Evolutionary conservation across 2,113 vertebrate genomes (phyloP), one percentile per base, ranked within the genome.

Genomic region (Saiga tatarica): DNA sequence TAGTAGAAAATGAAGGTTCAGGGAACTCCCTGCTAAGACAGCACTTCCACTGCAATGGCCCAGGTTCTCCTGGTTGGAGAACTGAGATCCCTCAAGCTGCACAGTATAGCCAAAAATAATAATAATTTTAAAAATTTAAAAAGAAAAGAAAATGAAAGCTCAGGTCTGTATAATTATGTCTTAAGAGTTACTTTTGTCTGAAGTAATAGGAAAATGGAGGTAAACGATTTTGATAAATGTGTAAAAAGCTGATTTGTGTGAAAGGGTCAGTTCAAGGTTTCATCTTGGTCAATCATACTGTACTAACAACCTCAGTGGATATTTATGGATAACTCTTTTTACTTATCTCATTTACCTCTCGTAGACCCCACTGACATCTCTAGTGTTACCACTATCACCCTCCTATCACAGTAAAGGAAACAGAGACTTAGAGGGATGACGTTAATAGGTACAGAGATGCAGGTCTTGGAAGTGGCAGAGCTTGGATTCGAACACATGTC

Each of bases 161-260:
- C 45, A 78, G 13, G 86, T 76, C 30, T 10, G 13, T 84, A 23
- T 33, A 78, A 95, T 93, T 55, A 53, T 47, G 21, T 53, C 88
- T 8, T 30, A 62, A 76, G 19, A 85, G 21, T 92, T 59, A 12
- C 5, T 87, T 91, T 93, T 83, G 57, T 28, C 57, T 62, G 21
- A 95, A 95, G 57, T 95, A 33, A 81, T 21, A 52, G 90, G 33
- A 97, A 89, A 78, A 71, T 53, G 26, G 87, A 96, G 53, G 4
- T 5, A 52, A 78, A 74, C 3, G 13, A 62, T 52, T 93, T 36
- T 76, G 59, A 89, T 57, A 36, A 55, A 25, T 3, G 1, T 50
- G 12, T 52, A 6, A 53, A 6, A 50, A 45, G 62, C n/a, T 91
- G 53, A 50, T 8, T 90, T 25, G 12, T 79, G 52, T 87, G 11